Conservation (phyloP, 1,140 invertebrate species). For the Bombus consobrinus region DNA sequence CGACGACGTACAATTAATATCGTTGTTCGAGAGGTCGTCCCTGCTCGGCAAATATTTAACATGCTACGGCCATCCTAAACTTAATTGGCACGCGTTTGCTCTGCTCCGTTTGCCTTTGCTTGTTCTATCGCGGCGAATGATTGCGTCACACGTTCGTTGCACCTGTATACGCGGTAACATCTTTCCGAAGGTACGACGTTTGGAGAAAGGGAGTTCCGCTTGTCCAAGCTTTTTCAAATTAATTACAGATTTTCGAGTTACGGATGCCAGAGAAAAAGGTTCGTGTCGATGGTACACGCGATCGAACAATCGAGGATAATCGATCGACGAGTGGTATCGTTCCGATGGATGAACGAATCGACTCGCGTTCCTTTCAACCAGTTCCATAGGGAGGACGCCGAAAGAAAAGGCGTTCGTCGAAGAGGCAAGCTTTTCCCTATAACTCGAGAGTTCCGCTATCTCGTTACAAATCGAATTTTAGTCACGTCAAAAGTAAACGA, state of each 20-base stretch:
- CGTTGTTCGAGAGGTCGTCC: background rate
- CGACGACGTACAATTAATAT: conserved; percentile 27
- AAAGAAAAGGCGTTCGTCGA: background rate
- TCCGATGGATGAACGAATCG: no score
- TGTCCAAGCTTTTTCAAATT: no score
- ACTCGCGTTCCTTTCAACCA: no score
- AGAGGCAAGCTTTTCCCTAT: background rate
- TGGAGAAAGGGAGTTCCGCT: no score
- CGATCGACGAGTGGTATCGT: no score
- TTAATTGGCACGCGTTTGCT: conserved; percentile 33
- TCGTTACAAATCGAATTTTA: conserved; percentile 59
- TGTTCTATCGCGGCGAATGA: background rate
- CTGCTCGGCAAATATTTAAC: conserved; percentile 31
- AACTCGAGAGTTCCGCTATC: conserved; percentile 31
- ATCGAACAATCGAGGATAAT: no score
- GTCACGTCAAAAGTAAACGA: conserved; percentile 67
- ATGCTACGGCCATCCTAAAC: conserved; percentile 2
- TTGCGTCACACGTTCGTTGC: conserved; percentile 12
- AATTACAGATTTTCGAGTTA: no score
- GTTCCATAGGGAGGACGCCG: no score
- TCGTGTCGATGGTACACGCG: no score
- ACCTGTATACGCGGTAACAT: no score
- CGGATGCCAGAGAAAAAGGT: no score
- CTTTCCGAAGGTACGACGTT: no score
- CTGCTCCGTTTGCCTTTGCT: background rate